phyloP scores from a whole-genome alignment of 2,113 vertebrate species.

The Gadus macrocephalus region DNA sequence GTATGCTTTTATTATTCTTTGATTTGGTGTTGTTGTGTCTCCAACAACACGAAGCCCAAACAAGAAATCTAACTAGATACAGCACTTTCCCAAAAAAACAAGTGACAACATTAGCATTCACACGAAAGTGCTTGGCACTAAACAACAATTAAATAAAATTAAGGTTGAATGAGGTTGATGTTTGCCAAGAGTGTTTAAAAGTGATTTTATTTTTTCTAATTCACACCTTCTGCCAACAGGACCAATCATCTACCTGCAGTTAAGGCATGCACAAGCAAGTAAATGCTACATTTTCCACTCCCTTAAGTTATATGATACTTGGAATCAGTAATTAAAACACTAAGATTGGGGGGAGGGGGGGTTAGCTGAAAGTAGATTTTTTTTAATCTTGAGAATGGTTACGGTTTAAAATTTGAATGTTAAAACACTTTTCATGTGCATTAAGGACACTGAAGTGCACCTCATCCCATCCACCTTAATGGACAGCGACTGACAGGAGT shows the following conservation, averaged over 20 bases:
- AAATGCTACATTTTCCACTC: slow-evolving; percentile 48
- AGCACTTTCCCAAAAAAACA: not conserved
- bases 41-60: not conserved
- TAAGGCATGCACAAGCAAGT: slow-evolving; percentile 39
- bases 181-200: slow-evolving; percentile 26
- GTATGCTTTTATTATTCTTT: not conserved
- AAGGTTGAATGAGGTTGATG: slow-evolving; percentile 31
- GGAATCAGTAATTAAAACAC: slow-evolving; percentile 45
- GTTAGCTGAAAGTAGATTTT: slow-evolving; percentile 50
- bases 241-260: slow-evolving; percentile 31
- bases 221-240: slow-evolving; percentile 32
- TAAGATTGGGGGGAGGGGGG: slow-evolving; percentile 31
- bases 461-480: not conserved
- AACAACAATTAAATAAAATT: slow-evolving; percentile 25
- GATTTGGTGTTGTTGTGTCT: not conserved
- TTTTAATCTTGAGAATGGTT: slow-evolving; percentile 26
- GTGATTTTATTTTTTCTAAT: slow-evolving; percentile 32
- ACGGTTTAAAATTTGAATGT: slow-evolving; percentile 18
- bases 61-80: not conserved
- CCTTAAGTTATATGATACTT: slow-evolving; percentile 53
- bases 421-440: slow-evolving; percentile 14
- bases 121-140: slow-evolving; percentile 24
- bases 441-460: not conserved
- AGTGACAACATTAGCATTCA: slow-evolving; percentile 21
- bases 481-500: not conserved